Evolutionary conservation across 2,888 invertebrate genomes (phyloP).

Genomic region (Eristalis tenax): DNA sequence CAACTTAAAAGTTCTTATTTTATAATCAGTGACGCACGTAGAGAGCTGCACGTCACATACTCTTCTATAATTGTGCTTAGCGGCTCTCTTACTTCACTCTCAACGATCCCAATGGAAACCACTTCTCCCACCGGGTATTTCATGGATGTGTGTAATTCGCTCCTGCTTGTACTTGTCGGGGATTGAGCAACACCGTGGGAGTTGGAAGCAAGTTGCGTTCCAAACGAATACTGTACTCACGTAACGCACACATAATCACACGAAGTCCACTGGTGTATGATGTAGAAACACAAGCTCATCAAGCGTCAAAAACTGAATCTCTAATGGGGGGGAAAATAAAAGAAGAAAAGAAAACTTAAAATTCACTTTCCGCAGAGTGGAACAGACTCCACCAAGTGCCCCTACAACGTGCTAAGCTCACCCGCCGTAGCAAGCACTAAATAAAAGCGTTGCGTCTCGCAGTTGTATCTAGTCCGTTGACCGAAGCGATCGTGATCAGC

Average conservation of each 20-base stretch:
- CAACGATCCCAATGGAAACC: background rate
- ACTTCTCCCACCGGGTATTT: background rate
- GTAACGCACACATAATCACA: background rate
- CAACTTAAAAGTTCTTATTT: background rate
- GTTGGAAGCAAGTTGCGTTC: background rate
- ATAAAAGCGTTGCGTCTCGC: slow-evolving; percentile 30
- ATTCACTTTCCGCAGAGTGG: slow-evolving; percentile 33
- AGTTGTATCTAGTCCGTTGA: slow-evolving; percentile 64
- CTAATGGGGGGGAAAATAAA: slow-evolving; percentile 14
- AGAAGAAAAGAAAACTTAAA: slow-evolving; percentile 15
- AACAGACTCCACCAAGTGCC: slow-evolving; percentile 5
- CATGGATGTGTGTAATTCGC: background rate
- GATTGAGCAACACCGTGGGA: background rate
- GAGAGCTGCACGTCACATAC: background rate
- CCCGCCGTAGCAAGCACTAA: slow-evolving; percentile 10
- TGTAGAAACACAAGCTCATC: background rate
- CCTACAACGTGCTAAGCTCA: background rate
- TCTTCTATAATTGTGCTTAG: background rate
- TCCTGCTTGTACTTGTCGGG: background rate
- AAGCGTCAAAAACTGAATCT: background rate
- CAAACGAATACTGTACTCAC: background rate
- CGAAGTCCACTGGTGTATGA: background rate
- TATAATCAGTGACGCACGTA: background rate
- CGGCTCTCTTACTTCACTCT: background rate
- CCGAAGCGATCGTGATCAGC: slow-evolving; percentile 40